These are phyloP conservation scores for Agriopis marginaria DNA, from an alignment of 2,888 invertebrate species.

Conservation along the genomic window DNA sequence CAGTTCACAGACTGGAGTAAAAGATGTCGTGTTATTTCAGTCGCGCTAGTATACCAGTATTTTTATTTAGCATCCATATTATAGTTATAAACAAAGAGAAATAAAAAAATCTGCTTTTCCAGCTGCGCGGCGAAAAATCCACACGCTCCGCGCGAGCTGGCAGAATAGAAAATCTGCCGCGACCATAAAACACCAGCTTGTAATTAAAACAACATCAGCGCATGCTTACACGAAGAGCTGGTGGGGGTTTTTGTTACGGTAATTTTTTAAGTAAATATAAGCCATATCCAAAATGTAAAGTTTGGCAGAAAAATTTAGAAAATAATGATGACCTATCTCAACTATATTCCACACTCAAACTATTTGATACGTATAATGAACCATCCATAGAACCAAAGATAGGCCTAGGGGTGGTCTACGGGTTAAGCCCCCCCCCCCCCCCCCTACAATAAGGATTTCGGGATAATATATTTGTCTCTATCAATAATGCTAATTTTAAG, in stretches of 20 bases:
- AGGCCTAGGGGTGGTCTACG: no score
- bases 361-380: no score
- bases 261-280: not conserved
- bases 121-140: conserved; percentile 19
- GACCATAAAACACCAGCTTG: conserved; percentile 64
- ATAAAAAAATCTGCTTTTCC: conserved; percentile 21
- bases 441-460: no score
- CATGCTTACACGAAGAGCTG: conserved; percentile 41
- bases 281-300: not conserved
- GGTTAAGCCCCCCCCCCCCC: no score
- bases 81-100: not conserved
- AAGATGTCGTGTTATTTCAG: not conserved
- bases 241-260: conserved; percentile 32
- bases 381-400: no score
- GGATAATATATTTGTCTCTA: no score
- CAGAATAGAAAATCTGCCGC: conserved; percentile 46
- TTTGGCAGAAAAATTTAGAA: no score
- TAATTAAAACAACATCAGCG: conserved; percentile 71
- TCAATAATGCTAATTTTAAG: no score
- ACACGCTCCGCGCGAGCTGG: conserved; percentile 23
- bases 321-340: no score
- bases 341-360: no score
- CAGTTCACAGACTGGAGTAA: not conserved
- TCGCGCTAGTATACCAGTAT: not conserved
- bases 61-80: not conserved